These are phyloP conservation scores for Chelmon rostratus DNA, from an alignment of 2,797 vertebrate species.

Conservation along the genomic window DNA sequence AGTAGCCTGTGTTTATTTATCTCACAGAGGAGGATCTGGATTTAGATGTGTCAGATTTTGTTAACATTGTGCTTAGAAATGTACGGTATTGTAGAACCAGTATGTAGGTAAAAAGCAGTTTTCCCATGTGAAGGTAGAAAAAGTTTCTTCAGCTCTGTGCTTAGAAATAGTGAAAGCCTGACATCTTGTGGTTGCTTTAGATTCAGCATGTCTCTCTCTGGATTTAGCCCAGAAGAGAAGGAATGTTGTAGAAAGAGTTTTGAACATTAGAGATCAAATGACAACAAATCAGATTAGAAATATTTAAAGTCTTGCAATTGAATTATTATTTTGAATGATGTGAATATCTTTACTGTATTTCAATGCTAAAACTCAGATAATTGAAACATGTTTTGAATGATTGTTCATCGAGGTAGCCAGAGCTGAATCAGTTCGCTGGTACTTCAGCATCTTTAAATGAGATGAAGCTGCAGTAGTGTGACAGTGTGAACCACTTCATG, in stretches of 20 bases:
- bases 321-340: slow-evolving; percentile 16
- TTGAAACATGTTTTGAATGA: not conserved
- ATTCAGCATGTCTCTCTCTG: slow-evolving; percentile 43
- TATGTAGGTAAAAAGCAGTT: slow-evolving; percentile 19
- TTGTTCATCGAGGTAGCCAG: slow-evolving; percentile 5
- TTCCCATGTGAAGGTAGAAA: slow-evolving; percentile 11
- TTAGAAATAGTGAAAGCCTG: slow-evolving; percentile 52
- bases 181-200: slow-evolving; percentile 67
- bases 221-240: slow-evolving; percentile 14
- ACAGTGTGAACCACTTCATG: not conserved
- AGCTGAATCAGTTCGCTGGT: not conserved
- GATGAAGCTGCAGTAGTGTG: not conserved
- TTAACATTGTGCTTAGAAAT: slow-evolving; percentile 36
- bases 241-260: slow-evolving; percentile 17
- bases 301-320: not conserved
- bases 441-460: not conserved
- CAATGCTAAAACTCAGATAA: slow-evolving; percentile 13
- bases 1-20: not conserved
- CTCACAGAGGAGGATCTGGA: slow-evolving; percentile 4
- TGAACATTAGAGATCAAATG: slow-evolving; percentile 16
- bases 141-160: slow-evolving; percentile 22
- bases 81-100: slow-evolving; percentile 46
- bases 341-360: slow-evolving; percentile 41
- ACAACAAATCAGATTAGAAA: not conserved
- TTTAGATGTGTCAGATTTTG: slow-evolving; percentile 26